These are phyloP conservation scores for Pyrrhia umbra DNA, from an alignment of 2,888 invertebrate species.

Conservation along the genomic window DNA sequence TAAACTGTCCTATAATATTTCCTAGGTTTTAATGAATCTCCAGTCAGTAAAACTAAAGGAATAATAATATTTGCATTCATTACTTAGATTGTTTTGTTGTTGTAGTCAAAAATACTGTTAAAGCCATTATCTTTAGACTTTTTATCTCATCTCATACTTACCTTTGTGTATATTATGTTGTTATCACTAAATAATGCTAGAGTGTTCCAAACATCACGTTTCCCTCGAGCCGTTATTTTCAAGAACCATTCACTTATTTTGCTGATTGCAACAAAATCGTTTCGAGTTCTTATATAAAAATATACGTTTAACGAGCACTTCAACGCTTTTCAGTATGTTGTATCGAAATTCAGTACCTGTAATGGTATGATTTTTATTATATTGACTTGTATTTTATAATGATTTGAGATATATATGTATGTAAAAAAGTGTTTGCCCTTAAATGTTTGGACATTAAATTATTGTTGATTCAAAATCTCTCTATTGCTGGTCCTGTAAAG, in stretches of 20 bases:
- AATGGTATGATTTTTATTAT: conserved; percentile 26
- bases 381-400: conserved; percentile 25
- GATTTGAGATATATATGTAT: background rate
- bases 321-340: conserved; percentile 41
- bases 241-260: conserved; percentile 57
- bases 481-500: no score
- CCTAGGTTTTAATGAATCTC: no score
- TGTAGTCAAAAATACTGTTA: no score
- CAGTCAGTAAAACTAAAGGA: no score
- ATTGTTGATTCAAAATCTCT: no score
- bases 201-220: conserved; percentile 51
- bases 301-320: conserved; percentile 51
- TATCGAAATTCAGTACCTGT: conserved; percentile 41
- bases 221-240: conserved; percentile 42
- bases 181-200: conserved; percentile 17
- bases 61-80: no score
- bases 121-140: background rate
- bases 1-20: no score
- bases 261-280: conserved; percentile 54
- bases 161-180: background rate
- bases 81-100: no score
- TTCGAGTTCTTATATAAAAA: conserved; percentile 50
- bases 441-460: no score
- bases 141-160: background rate
- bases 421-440: no score